Base-by-base conservation (phyloP, 1,140 invertebrate species). In the Zaprionus camerounensis region DNA sequence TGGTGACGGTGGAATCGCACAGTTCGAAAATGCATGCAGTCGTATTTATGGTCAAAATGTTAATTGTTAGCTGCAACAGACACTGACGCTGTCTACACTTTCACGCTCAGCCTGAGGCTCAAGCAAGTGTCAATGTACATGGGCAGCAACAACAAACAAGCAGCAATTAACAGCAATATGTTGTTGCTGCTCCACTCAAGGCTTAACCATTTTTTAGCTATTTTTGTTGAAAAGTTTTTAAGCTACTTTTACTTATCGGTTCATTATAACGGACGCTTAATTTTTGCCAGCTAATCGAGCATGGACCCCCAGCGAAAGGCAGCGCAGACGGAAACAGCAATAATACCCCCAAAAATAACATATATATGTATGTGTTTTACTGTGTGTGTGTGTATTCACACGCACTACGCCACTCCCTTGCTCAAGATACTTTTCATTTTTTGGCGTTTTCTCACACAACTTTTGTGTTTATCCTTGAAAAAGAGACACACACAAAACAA, bases 201-300 rank as follows among this genome's bases (percentile, higher is more conserved):
- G 58, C 72, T 82, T 76, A 58, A 70, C 66, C 49, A 67, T 51
- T 70, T 46, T 71, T 74, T 75, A 41, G 57, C 63, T 64, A 22
- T 13, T 55, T 69, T 76, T 65, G 84, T 73, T 88, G 78, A 90
- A 88, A 90, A 90, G 76, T 75, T 78, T 44, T 65, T 90, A 88
- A 88, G 84, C 84, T 88, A 88, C 84, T 88, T 88, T 88, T 88
- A 88, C 84, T 88, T 88, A 88, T 90, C 85, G 81, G 81, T 81
- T 88, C 78, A 81, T 81, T 88, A 90, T 85, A 88, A 80, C 84
- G 81, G 72, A 74, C 81, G 71, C 55, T 56, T 56, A 76, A 67
- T 58, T 76, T 71, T 85, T 80, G 82, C 82, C 69, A 82, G 69
- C 82, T 82, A 88, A 88, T 88, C 85, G 85, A 81, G 78, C 85